A percentile compares a stretch with the other conserved stretches of the same genome.
Conservation (phyloP, 1,140 invertebrate genomes). For the Trissolcus basalis region DNA sequence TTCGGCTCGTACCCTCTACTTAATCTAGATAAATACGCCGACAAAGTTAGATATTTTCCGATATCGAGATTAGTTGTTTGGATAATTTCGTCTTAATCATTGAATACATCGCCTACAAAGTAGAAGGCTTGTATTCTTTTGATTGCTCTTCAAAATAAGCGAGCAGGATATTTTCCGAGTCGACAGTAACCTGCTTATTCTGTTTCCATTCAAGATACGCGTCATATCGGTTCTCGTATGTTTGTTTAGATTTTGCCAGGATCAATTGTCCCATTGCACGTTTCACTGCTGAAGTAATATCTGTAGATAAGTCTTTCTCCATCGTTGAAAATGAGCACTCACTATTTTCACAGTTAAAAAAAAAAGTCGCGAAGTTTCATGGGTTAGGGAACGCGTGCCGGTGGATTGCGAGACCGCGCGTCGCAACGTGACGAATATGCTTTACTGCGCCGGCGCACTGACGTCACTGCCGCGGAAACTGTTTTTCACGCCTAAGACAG, state of each 20-base stretch:
- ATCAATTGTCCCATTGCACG: constrained; percentile 2
- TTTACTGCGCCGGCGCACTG: too few relatives aligned
- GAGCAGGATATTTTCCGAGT: not conserved
- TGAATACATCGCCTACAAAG: constrained; percentile 1
- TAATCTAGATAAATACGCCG: not conserved
- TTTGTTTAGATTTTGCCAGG: not conserved
- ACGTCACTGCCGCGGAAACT: too few relatives aligned
- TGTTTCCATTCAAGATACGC: not conserved
- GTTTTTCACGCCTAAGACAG: too few relatives aligned
- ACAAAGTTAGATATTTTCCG: too few relatives aligned
- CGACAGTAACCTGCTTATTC: not conserved
- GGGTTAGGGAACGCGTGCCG: too few relatives aligned
- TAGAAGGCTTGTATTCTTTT: not conserved
- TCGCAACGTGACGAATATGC: too few relatives aligned
- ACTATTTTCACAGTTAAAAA: too few relatives aligned
- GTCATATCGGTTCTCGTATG: not conserved
- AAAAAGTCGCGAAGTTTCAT: too few relatives aligned
- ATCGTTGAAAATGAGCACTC: not conserved
- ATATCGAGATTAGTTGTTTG: not conserved
- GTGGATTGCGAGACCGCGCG: too few relatives aligned
- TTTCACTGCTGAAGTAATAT: not conserved
- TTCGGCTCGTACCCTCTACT: not conserved
- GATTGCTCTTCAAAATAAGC: constrained; percentile 1
- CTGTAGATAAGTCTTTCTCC: not conserved
- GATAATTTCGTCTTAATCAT: not conserved